These are phyloP conservation scores for Philypnodon macrostomus DNA, from an alignment of 2,797 vertebrate genomes.

Conservation along the genomic window DNA sequence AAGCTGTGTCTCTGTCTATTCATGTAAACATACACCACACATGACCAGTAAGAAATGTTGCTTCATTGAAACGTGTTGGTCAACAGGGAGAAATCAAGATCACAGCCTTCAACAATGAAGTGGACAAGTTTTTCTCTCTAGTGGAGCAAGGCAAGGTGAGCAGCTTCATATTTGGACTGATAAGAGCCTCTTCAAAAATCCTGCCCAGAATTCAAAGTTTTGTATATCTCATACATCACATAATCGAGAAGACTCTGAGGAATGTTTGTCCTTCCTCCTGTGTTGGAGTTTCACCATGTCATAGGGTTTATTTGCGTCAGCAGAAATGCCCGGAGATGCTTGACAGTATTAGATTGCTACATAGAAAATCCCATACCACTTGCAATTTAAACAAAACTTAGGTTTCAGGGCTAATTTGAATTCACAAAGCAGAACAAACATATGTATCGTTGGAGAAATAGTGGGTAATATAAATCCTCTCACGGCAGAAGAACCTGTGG, in stretches of 20 bases:
- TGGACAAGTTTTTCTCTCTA: slow-evolving; percentile 91
- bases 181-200: slow-evolving; percentile 24
- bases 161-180: slow-evolving; percentile 24
- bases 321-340: not conserved
- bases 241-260: too few species aligned
- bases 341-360: slow-evolving; percentile 11
- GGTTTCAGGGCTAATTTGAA: slow-evolving; percentile 13
- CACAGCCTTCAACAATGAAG: slow-evolving; percentile 94
- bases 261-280: slow-evolving; percentile 6
- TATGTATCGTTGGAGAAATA: slow-evolving; percentile 26
- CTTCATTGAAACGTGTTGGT: slow-evolving; percentile 41
- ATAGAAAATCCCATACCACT: slow-evolving; percentile 2
- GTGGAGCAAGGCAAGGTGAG: slow-evolving; percentile 95
- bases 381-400: slow-evolving; percentile 6
- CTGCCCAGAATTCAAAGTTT: too few species aligned
- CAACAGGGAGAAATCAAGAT: slow-evolving; percentile 93
- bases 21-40: slow-evolving; percentile 21
- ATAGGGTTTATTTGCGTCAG: not conserved
- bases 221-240: slow-evolving; percentile 2
- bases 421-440: slow-evolving; percentile 17
- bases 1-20: slow-evolving; percentile 10
- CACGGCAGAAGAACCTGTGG: slow-evolving; percentile 24
- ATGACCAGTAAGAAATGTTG: slow-evolving; percentile 12
- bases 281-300: not conserved
- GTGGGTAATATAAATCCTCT: slow-evolving; percentile 28